phyloP scores from a whole-genome alignment of 2,113 vertebrate species.

The Elaphurus davidianus region DNA sequence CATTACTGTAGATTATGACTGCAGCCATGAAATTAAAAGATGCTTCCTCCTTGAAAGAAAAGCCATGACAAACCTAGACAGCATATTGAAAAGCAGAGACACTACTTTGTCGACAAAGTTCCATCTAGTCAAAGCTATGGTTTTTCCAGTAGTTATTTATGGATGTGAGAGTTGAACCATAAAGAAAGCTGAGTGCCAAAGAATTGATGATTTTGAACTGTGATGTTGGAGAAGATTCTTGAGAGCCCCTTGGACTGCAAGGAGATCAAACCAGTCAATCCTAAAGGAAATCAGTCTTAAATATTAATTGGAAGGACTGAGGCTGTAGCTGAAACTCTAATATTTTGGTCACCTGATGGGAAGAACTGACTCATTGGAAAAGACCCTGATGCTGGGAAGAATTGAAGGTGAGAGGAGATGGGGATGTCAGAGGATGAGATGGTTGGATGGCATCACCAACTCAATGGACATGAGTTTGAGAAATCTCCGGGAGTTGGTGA shows the following conservation, averaged over 20 bases:
- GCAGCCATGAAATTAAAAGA: background rate
- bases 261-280: background rate
- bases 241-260: background rate
- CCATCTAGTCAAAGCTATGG: background rate
- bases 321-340: background rate
- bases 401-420: background rate
- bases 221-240: background rate
- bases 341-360: background rate
- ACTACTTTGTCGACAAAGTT: background rate
- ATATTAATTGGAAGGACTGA: background rate
- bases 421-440: background rate
- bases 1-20: background rate
- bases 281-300: background rate
- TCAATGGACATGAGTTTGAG: background rate
- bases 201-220: background rate
- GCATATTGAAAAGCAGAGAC: background rate
- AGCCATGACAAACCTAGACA: background rate
- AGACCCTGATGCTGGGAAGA: background rate
- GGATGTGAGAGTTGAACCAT: background rate
- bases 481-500: background rate
- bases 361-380: background rate
- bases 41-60: background rate
- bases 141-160: background rate
- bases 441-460: background rate
- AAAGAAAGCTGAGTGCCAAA: accelerated